These are phyloP conservation scores for Nasonia oneida DNA, from an alignment of 2,888 invertebrate genomes.

Conservation along the genomic window DNA sequence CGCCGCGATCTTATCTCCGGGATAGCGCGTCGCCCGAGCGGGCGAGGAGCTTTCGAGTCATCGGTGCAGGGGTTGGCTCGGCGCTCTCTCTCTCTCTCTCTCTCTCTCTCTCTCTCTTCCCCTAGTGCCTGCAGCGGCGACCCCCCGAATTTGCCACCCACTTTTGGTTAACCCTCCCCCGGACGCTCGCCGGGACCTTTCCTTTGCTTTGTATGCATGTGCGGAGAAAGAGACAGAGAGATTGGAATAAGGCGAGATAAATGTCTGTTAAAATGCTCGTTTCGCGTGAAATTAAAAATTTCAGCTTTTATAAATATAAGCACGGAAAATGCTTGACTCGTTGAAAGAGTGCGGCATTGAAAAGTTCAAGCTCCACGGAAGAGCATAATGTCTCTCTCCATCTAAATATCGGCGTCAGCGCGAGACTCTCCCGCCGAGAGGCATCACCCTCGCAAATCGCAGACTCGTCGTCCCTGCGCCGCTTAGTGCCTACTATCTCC, in stretches of 20 bases:
- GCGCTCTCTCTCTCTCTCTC: neutral
- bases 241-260: neutral
- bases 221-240: neutral
- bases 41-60: constrained; percentile 1
- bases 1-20: constrained; percentile 68
- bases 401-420: neutral
- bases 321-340: constrained; percentile 8
- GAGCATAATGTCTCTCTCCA: constrained; percentile 16
- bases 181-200: neutral
- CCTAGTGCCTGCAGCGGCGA: neutral
- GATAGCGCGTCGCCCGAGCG: constrained; percentile 41
- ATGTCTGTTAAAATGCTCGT: neutral
- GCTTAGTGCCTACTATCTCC: constrained; percentile 65
- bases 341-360: constrained; percentile 18
- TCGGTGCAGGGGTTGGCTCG: constrained; percentile 11
- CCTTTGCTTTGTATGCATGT: neutral
- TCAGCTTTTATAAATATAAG: neutral
- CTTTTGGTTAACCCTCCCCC: constrained; percentile 62
- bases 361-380: constrained; percentile 34
- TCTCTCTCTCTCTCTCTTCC: too few relatives aligned
- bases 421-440: constrained; percentile 24
- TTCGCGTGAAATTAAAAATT: too few relatives aligned
- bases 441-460: constrained; percentile 47
- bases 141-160: constrained; percentile 61
- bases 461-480: constrained; percentile 16